Conservation (phyloP, 2,113 vertebrate species). For the Tamias sibiricus region DNA sequence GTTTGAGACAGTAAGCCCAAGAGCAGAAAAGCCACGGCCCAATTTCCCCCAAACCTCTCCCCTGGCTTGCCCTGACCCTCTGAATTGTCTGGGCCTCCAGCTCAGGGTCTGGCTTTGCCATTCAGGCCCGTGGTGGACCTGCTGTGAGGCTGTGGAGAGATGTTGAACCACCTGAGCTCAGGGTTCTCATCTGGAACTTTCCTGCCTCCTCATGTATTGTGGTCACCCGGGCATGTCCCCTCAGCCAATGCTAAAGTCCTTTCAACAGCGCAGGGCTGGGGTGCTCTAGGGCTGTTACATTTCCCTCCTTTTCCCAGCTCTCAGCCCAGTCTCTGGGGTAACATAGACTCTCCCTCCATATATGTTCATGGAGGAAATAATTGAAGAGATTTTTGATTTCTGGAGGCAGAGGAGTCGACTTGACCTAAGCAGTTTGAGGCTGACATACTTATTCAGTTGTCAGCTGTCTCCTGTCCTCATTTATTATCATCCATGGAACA, state of each 20-base stretch:
- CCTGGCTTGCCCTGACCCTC: neutral
- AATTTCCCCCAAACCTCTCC: fast-evolving
- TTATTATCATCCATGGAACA: neutral
- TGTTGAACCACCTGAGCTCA: neutral
- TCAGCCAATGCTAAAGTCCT: neutral
- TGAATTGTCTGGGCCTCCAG: neutral
- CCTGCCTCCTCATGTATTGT: neutral
- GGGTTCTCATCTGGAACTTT: neutral
- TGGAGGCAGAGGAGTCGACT: neutral
- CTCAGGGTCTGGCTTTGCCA: neutral
- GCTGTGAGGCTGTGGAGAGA: neutral
- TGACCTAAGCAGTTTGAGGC: neutral
- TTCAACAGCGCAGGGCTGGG: neutral
- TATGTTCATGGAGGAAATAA: neutral
- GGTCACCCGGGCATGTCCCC: neutral
- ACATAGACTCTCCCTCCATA: neutral
- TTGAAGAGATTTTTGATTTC: neutral
- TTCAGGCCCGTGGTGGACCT: neutral
- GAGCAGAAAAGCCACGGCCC: no score
- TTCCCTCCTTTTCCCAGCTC: neutral
- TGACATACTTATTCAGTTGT: neutral
- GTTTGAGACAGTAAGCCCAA: neutral
- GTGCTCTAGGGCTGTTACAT: neutral
- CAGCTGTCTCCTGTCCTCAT: neutral
- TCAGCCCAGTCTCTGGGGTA: neutral